These are phyloP conservation scores for Eristalinus aeneus DNA, from an alignment of 2,888 invertebrate species.

Conservation along the genomic window DNA sequence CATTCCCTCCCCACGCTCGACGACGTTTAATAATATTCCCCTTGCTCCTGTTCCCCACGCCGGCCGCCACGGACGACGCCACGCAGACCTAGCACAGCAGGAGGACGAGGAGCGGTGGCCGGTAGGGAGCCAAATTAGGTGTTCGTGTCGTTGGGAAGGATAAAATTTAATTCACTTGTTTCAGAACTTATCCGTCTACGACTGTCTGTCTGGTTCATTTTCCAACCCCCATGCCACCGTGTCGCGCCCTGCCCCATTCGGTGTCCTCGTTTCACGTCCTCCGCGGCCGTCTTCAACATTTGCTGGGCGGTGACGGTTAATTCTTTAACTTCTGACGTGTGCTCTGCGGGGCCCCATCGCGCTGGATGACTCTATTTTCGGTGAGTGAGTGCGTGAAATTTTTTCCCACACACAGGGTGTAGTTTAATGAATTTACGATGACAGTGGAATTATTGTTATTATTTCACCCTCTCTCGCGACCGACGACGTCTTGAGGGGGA, in stretches of 20 bases:
- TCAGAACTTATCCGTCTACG: slow-evolving; percentile 40
- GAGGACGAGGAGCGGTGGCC: background rate
- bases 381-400: slow-evolving; percentile 38
- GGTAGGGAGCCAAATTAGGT: slow-evolving; percentile 44
- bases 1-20: slow-evolving; percentile 26
- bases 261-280: background rate
- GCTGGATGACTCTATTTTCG: slow-evolving; percentile 59
- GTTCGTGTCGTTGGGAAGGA: slow-evolving; percentile 54
- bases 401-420: slow-evolving; percentile 58
- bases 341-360: slow-evolving; percentile 11
- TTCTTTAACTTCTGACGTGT: slow-evolving; percentile 51
- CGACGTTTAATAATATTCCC: slow-evolving; percentile 46
- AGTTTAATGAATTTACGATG: slow-evolving; percentile 70
- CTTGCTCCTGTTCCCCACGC: background rate
- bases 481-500: background rate
- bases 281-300: background rate
- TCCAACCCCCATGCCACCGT: background rate
- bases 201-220: slow-evolving; percentile 52
- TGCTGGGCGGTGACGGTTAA: slow-evolving; percentile 12
- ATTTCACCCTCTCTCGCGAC: slow-evolving; percentile 27
- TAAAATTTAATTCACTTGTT: slow-evolving; percentile 66
- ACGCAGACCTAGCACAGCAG: background rate
- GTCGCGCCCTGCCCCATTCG: background rate
- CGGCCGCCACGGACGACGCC: too few relatives aligned
- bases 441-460: slow-evolving; percentile 65